phyloP scores from a whole-genome alignment of 1,140 invertebrate species.

The Drosophila prosaltans region DNA sequence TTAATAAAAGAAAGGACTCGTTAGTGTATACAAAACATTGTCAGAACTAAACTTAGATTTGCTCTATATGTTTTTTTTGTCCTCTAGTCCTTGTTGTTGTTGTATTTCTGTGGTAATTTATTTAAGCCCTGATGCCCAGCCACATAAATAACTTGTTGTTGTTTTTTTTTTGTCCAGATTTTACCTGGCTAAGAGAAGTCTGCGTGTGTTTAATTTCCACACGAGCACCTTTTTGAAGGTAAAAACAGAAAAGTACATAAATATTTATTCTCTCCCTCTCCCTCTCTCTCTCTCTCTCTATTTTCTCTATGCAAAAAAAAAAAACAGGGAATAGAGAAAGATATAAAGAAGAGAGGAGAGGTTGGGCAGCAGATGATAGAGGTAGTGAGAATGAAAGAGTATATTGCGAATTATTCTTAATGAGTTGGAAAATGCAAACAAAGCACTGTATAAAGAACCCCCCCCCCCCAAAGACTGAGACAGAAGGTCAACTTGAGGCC shows the following conservation, averaged over 20 bases:
- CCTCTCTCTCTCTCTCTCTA: too few species aligned
- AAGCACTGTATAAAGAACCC: constrained; percentile 51
- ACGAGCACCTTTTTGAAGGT: constrained; percentile 49
- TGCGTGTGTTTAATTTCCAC: constrained; percentile 58
- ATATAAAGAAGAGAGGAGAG: background rate
- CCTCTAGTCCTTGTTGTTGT: background rate
- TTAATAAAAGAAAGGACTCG: too few species aligned
- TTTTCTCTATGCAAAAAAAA: background rate
- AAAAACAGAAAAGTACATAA: constrained; percentile 35
- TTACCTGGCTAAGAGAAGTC: constrained; percentile 20
- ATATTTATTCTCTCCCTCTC: constrained; percentile 27
- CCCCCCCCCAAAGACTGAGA: background rate
- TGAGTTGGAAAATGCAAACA: constrained; percentile 72
- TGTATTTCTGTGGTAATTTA: constrained; percentile 42
- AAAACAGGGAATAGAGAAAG: background rate
- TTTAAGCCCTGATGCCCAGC: constrained; percentile 36
- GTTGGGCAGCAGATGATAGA: constrained; percentile 21
- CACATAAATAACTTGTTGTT: constrained; percentile 12
- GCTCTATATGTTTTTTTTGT: too few species aligned
- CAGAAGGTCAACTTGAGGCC: constrained; percentile 2
- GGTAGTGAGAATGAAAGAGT: constrained; percentile 22
- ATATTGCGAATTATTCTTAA: constrained; percentile 64
- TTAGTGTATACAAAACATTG: too few species aligned
- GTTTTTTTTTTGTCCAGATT: constrained; percentile 2
- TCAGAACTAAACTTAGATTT: too few species aligned